phyloP scores from a whole-genome alignment of 2,888 invertebrate genomes.

The Rotaria socialis region DNA sequence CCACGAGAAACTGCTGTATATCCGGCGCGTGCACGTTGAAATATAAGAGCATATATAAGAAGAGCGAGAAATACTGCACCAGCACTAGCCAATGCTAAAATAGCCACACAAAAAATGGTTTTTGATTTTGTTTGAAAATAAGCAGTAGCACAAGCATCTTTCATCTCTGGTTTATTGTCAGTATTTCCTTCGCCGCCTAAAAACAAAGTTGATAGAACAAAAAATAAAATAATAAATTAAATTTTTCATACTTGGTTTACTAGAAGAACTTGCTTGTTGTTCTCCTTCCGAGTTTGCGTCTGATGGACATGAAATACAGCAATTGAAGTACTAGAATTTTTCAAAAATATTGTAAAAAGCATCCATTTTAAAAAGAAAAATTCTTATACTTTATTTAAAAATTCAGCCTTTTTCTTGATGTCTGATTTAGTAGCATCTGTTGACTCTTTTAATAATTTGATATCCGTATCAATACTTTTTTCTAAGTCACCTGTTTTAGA shows the following conservation, averaged over 20 bases:
- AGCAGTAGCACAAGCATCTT: background rate
- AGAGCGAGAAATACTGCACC: background rate
- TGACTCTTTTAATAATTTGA: background rate
- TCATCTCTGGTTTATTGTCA: background rate
- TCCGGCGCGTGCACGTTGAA: background rate
- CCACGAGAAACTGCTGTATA: slow-evolving; percentile 12
- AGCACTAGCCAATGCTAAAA: background rate
- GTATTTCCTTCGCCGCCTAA: background rate
- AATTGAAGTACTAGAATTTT: background rate
- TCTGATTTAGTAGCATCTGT: too few relatives aligned
- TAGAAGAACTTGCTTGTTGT: background rate
- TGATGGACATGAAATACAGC: background rate
- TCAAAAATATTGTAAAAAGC: too few relatives aligned
- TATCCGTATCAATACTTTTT: background rate
- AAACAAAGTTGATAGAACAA: too few relatives aligned
- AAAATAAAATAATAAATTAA: too few relatives aligned
- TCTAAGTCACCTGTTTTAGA: background rate
- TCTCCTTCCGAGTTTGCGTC: background rate
- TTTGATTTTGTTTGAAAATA: background rate
- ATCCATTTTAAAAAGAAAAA: too few relatives aligned
- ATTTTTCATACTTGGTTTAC: background rate
- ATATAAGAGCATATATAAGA: background rate
- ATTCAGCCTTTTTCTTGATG: background rate
- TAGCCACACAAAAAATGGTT: background rate
- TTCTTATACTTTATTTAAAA: background rate